Evolutionary conservation across 2,888 invertebrate species (phyloP).

Genomic region (Gymnoscelis rufifasciata): DNA sequence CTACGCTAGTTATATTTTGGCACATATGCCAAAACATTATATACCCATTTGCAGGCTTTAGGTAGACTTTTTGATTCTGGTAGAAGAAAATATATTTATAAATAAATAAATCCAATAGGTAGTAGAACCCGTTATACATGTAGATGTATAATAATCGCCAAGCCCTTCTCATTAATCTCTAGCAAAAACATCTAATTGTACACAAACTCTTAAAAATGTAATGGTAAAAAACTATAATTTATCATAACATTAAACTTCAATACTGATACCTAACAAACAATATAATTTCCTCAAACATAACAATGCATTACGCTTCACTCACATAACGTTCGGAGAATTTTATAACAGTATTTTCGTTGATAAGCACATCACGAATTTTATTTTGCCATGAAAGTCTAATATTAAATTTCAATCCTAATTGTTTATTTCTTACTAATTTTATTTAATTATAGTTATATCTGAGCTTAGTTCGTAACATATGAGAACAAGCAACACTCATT

Average conservation of each 20-base stretch:
- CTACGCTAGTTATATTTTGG: slow-evolving; percentile 43
- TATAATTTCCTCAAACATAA: slow-evolving; percentile 23
- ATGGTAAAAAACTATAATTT: background rate
- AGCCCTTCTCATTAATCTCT: background rate
- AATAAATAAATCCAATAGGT: background rate
- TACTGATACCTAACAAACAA: slow-evolving; percentile 23
- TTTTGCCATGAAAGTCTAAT: too few species aligned
- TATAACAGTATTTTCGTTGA: too few species aligned
- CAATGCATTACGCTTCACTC: slow-evolving; percentile 12
- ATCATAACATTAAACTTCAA: slow-evolving; percentile 14
- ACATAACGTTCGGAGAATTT: slow-evolving; percentile 11
- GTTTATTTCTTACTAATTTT: too few species aligned
- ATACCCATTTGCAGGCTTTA: background rate
- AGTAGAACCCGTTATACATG: too few species aligned
- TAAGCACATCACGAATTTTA: too few species aligned
- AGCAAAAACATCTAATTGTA: background rate
- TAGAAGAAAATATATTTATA: too few species aligned
- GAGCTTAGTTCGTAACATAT: background rate
- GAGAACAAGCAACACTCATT: background rate
- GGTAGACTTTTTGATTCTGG: background rate
- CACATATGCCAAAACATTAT: slow-evolving; percentile 50
- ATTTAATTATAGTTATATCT: too few species aligned
- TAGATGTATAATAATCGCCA: background rate
- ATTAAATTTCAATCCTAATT: too few species aligned
- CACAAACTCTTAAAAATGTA: slow-evolving; percentile 8